A percentile compares a stretch with the other conserved stretches of the same genome.
Conservation (phyloP, 2,797 vertebrate species). For the Dicrostonyx torquatus region DNA sequence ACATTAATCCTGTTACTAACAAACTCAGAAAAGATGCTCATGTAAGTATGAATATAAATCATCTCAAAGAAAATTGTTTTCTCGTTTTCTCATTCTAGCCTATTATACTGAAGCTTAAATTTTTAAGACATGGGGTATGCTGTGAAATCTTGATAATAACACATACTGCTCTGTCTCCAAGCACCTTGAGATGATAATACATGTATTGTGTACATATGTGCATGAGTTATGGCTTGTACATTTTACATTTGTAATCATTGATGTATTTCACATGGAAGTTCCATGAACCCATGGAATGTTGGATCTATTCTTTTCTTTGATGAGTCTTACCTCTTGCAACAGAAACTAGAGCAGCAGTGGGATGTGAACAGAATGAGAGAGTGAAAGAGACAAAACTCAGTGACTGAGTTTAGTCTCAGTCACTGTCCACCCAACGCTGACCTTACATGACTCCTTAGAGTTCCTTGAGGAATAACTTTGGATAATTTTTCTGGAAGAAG, state of each 20-base stretch:
- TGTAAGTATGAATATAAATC: conserved; percentile 3
- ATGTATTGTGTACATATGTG: background rate
- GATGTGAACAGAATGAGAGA: background rate
- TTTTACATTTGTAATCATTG: background rate
- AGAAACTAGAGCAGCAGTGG: background rate
- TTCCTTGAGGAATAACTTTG: background rate
- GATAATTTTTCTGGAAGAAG: background rate
- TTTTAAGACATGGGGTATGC: background rate
- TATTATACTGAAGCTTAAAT: background rate
- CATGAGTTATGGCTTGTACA: background rate
- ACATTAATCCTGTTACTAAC: conserved; percentile 56
- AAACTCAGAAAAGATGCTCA: conserved; percentile 49
- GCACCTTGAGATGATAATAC: background rate
- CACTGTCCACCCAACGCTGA: background rate
- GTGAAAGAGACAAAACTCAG: background rate
- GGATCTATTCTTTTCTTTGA: background rate
- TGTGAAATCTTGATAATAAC: background rate
- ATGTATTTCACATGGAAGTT: background rate
- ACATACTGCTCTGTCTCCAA: background rate
- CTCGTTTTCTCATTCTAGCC: conserved; percentile 25
- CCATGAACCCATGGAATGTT: background rate
- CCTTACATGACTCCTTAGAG: background rate
- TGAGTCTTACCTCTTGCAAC: background rate
- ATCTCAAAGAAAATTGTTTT: conserved; percentile 24
- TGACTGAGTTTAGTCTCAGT: background rate